phyloP scores from a whole-genome alignment of 2,113 vertebrate genomes.

The Orycteropus afer region DNA sequence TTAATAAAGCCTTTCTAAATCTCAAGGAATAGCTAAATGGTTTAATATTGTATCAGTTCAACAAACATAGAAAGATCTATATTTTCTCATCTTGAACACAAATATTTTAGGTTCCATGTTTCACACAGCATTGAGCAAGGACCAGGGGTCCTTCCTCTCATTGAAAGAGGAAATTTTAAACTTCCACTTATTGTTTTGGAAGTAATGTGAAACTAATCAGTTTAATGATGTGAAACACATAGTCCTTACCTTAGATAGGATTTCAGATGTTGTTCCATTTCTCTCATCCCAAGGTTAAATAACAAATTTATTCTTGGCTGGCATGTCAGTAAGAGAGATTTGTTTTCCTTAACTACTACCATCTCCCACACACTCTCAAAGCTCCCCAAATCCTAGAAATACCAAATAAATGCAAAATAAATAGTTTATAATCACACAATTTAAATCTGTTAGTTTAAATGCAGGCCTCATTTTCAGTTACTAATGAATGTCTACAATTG shows the following conservation, averaged over 20 bases:
- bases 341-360: neutral
- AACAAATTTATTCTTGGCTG: neutral
- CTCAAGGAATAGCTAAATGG: neutral
- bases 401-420: neutral
- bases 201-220: neutral
- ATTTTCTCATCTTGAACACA: neutral
- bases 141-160: neutral
- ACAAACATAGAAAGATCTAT: neutral
- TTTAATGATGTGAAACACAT: neutral
- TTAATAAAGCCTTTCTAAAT: neutral
- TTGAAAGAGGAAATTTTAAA: neutral
- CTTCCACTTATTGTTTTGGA: constrained; percentile 21
- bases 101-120: neutral
- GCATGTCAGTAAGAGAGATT: neutral
- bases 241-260: neutral
- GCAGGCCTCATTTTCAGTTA: too few species aligned
- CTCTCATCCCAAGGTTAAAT: neutral
- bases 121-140: neutral
- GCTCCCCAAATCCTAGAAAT: neutral
- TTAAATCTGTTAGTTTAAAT: too few species aligned
- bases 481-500: accelerated
- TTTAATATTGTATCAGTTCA: neutral
- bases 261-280: neutral
- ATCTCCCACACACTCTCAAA: neutral
- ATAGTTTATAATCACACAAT: neutral